phyloP scores from a whole-genome alignment of 23 tunicate species.

The Diplosoma virens region DNA sequence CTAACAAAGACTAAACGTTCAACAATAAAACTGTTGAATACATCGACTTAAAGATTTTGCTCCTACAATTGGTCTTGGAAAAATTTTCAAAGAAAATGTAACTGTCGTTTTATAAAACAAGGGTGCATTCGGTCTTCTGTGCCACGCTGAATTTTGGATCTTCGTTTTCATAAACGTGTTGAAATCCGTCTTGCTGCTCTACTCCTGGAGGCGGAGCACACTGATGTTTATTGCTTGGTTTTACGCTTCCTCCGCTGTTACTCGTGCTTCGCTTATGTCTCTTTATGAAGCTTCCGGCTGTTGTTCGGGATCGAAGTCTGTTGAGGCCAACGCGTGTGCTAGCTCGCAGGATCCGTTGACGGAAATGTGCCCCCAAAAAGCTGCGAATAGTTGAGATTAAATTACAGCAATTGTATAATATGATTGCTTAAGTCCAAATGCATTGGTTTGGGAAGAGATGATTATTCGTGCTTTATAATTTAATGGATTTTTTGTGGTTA shows the following conservation, averaged over 20 bases:
- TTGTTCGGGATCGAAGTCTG: background rate
- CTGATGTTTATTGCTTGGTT: background rate
- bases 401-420: too few relatives aligned
- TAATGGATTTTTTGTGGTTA: too few relatives aligned
- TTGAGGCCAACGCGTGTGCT: background rate
- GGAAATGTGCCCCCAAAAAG: conserved; percentile 34
- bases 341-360: conserved; percentile 9
- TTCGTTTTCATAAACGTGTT: background rate
- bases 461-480: too few relatives aligned
- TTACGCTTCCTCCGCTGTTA: conserved; percentile 32
- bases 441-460: too few relatives aligned
- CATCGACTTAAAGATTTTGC: too few relatives aligned
- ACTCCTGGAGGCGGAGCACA: background rate
- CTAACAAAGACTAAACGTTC: too few relatives aligned
- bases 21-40: too few relatives aligned
- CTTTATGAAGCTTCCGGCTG: conserved; percentile 1
- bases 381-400: background rate
- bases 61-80: too few relatives aligned
- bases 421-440: too few relatives aligned
- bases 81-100: too few relatives aligned
- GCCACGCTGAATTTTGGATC: background rate
- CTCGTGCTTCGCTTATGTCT: conserved; percentile 28
- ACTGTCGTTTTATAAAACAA: background rate
- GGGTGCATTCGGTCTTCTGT: conserved; percentile 25
- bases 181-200: background rate